Base-by-base conservation (phyloP, 2,888 invertebrate species). In the Caradrina clavipalpis region DNA sequence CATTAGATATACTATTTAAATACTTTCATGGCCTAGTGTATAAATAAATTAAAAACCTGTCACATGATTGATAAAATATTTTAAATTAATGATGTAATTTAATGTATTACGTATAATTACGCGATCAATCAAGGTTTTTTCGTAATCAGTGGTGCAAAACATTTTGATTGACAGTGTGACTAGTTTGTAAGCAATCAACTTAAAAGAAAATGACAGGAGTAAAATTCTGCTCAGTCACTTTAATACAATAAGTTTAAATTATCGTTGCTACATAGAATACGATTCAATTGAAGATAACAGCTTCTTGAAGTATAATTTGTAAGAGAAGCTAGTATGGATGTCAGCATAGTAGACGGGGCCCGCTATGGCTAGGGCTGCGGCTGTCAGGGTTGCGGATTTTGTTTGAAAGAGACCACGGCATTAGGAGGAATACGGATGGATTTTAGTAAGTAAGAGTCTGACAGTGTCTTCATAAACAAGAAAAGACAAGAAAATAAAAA, bases 111-210 rank as follows among this genome's bases (percentile, higher is more conserved):
- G 55, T 58, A 39, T 58, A 68, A 63, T 58, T 62, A 76, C 15
- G 17, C 21, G 53, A 60, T 73, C 73, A 66, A 78, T 80, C 58
- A 65, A 61, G 31, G 63, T 56, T 58, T 73, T 79, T 61, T 56
- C 53, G 50, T 64, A 70, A 78, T 73, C 64, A 51, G 26, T 60
- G n/a, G 51, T 64, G 58, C 57, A 67, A 68, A 79, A 67, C 50
- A 58, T 59, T 70, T 74, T 78, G 70, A 80, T 82, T 74, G 79
- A 81, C 82, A 69, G 58, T 58, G 17, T 66, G 31, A 54, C 67
- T 70, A 54, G 60, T 64, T 73, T 78, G 47, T 11, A 64, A 64
- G 55, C 54, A 80, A 68, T 64, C 63, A 63, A 26, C 7, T 56
- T n/a, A 50, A 54, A 39, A 61, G 69, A 76, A 75, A 69, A 61